phyloP scores from a whole-genome alignment of 2,797 vertebrate genomes.

The Sebastolobus alascanus region DNA sequence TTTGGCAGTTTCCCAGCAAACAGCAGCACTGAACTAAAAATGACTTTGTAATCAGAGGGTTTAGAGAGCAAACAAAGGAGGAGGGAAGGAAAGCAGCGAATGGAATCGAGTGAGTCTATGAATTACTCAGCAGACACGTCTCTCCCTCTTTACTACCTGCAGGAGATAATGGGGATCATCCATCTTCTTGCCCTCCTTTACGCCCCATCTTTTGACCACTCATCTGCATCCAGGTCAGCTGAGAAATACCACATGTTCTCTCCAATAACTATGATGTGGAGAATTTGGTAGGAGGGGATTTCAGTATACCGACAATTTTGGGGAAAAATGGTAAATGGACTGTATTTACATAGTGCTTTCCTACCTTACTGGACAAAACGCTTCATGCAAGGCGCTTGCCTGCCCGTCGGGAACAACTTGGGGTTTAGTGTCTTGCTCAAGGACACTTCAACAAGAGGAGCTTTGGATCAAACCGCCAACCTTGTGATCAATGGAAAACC shows the following conservation, averaged over 20 bases:
- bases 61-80: constrained; percentile 68
- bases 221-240: constrained; percentile 79
- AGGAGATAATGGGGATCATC: constrained; percentile 78
- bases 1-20: constrained; percentile 63
- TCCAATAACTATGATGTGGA: constrained; percentile 31
- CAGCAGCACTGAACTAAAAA: constrained; percentile 67
- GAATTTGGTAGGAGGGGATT: constrained; percentile 15
- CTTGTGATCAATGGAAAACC: background rate
- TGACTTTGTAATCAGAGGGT: constrained; percentile 73
- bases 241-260: constrained; percentile 55
- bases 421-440: background rate
- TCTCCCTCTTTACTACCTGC: constrained; percentile 65
- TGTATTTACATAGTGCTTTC: background rate
- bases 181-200: constrained; percentile 80
- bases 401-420: background rate
- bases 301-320: background rate
- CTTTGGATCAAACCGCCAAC: background rate
- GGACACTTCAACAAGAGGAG: background rate
- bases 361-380: background rate
- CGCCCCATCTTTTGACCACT: constrained; percentile 65
- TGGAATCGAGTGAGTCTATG: constrained; percentile 66
- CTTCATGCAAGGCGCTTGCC: background rate
- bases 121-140: constrained; percentile 78
- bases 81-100: constrained; percentile 61
- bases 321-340: background rate